A percentile compares a stretch with the other conserved stretches of the same genome.
Conservation (phyloP, 2,113 vertebrate genomes). For the Pyrgilauda ruficollis region DNA sequence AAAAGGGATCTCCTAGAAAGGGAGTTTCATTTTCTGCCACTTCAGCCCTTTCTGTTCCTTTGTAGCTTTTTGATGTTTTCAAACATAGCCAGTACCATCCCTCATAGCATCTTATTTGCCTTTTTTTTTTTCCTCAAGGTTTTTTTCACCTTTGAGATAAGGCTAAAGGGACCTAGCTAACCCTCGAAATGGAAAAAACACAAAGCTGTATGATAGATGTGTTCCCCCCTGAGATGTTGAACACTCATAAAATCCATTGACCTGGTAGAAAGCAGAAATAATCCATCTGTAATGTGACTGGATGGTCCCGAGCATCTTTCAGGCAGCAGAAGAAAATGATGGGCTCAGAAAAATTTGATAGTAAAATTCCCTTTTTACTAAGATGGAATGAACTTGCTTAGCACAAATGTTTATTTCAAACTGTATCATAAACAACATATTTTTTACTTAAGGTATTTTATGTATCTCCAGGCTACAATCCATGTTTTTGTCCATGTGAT, state of each 20-base stretch:
- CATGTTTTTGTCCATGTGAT: not conserved
- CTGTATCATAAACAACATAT: not conserved
- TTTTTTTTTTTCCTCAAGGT: not conserved
- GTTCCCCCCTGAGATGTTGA: not conserved
- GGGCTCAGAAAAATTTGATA: not conserved
- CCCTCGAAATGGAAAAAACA: not conserved
- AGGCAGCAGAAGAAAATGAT: not conserved
- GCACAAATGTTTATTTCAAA: not conserved
- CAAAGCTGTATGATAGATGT: not conserved
- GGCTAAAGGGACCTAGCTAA: not conserved
- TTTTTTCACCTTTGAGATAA: not conserved
- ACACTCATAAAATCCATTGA: not conserved
- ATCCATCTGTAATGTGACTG: not conserved
- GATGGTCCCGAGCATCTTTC: not conserved
- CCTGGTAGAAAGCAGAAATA: not conserved
- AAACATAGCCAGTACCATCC: not conserved
- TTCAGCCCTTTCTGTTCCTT: not conserved
- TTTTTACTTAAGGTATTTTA: not conserved
- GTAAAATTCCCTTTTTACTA: not conserved
- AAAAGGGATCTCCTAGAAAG: not conserved
- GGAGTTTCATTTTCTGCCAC: not conserved
- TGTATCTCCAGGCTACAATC: not conserved
- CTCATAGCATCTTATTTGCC: accelerated
- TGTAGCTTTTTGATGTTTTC: not conserved
- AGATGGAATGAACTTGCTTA: not conserved